phyloP scores from a whole-genome alignment of 2,113 vertebrate genomes.

The Halichoeres trimaculatus region DNA sequence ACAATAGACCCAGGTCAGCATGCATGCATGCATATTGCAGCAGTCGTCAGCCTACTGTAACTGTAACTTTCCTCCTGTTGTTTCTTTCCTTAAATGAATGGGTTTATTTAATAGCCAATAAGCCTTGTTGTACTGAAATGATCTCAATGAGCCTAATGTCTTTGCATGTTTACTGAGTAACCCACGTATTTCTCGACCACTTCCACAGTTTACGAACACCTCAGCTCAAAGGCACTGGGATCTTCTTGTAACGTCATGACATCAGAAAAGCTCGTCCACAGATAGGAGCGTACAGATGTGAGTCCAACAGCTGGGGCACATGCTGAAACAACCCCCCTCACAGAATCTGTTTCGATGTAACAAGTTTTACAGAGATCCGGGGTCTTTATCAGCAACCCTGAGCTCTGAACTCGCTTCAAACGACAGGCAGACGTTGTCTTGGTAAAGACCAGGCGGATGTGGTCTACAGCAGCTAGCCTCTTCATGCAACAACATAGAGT shows the following conservation, averaged over 20 bases:
- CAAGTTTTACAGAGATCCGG: no score
- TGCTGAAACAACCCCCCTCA: no score
- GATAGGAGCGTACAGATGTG: background rate
- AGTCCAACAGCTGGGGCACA: background rate
- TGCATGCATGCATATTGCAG: no score
- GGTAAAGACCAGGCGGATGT: fast-evolving
- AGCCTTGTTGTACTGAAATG: no score
- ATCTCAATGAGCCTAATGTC: no score
- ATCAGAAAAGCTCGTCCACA: background rate
- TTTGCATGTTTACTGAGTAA: no score
- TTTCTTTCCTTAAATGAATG: no score
- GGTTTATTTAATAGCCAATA: background rate
- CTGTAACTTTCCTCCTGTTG: no score
- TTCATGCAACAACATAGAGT: background rate
- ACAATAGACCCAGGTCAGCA: no score
- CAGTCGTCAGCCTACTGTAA: no score
- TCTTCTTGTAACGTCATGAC: background rate
- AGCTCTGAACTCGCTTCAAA: background rate
- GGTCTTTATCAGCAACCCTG: background rate
- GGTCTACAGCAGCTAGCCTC: background rate
- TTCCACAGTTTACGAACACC: no score
- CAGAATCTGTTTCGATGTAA: background rate
- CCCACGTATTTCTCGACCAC: background rate
- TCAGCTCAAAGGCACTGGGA: no score
- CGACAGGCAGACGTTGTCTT: background rate